These are phyloP conservation scores for Euglossa dilemma DNA, from an alignment of 1,140 invertebrate species.

Conservation along the genomic window DNA sequence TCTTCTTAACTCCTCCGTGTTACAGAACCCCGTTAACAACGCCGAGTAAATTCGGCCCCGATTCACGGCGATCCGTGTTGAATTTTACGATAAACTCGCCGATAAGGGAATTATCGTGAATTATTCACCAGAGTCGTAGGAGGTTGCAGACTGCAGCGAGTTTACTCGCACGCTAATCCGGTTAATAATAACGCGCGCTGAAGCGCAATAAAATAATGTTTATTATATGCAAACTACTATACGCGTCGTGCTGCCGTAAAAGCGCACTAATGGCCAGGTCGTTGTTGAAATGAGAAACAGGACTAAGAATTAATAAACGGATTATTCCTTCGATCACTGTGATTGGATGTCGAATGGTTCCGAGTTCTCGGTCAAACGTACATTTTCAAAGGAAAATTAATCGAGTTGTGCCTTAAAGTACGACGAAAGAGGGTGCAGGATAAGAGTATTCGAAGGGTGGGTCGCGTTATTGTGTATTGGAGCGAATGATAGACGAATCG, in stretches of 20 bases:
- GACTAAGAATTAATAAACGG: no score
- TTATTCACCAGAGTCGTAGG: background rate
- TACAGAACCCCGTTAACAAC: background rate
- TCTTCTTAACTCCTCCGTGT: background rate
- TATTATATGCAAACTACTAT: background rate
- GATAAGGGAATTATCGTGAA: background rate
- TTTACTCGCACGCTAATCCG: slow-evolving; percentile 2
- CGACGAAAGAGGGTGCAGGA: background rate
- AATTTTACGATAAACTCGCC: slow-evolving; percentile 2
- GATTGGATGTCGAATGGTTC: background rate
- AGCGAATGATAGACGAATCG: slow-evolving; percentile 20
- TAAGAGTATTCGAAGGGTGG: slow-evolving; percentile 7
- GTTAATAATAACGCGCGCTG: slow-evolving; percentile 1
- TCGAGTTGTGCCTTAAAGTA: background rate
- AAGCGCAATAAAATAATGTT: background rate
- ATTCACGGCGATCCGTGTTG: no score
- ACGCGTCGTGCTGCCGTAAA: background rate
- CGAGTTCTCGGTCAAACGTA: background rate
- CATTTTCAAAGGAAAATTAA: background rate
- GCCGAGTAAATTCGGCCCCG: background rate
- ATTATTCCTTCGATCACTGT: no score
- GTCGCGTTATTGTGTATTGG: background rate
- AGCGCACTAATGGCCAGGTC: background rate
- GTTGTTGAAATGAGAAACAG: no score
- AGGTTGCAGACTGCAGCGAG: background rate